Evolutionary conservation across 2,888 invertebrate species (phyloP).

Genomic region (Ernsta delagoae): DNA sequence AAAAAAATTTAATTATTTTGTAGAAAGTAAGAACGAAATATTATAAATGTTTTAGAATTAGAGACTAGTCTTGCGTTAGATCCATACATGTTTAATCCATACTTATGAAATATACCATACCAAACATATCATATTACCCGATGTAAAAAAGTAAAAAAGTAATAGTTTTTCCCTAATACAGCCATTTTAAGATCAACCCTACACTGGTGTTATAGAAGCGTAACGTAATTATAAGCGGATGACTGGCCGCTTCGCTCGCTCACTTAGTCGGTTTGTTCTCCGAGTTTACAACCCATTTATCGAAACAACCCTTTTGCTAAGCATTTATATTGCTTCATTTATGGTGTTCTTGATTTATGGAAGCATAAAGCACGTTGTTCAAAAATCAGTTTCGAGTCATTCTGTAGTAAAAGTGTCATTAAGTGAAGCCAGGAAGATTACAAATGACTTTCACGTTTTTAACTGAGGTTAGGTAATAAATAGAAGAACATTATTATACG

Average conservation of each 20-base stretch:
- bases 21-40: background rate
- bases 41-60: background rate
- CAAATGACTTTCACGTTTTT: too few species aligned
- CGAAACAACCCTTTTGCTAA: slow-evolving; percentile 31
- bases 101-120: too few species aligned
- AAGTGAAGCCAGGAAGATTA: too few species aligned
- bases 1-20: background rate
- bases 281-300: slow-evolving; percentile 46
- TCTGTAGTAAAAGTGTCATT: too few species aligned
- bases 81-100: too few species aligned
- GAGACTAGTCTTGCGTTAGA: too few species aligned
- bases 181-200: slow-evolving; percentile 29
- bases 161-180: slow-evolving; percentile 2
- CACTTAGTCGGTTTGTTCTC: slow-evolving; percentile 38
- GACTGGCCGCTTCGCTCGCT: slow-evolving; percentile 53
- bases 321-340: slow-evolving; percentile 24
- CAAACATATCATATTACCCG: too few species aligned
- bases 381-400: background rate
- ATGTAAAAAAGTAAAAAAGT: background rate
- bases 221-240: slow-evolving; percentile 62
- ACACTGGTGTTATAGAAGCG: slow-evolving; percentile 41
- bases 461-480: too few species aligned
- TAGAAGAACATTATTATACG: too few species aligned
- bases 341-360: slow-evolving; percentile 8
- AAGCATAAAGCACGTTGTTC: background rate